Evolutionary conservation across 64 coral and sea anemone species (phyloP), one percentile per base, ranked within the genome.

Genomic region (Porites australiensis): DNA sequence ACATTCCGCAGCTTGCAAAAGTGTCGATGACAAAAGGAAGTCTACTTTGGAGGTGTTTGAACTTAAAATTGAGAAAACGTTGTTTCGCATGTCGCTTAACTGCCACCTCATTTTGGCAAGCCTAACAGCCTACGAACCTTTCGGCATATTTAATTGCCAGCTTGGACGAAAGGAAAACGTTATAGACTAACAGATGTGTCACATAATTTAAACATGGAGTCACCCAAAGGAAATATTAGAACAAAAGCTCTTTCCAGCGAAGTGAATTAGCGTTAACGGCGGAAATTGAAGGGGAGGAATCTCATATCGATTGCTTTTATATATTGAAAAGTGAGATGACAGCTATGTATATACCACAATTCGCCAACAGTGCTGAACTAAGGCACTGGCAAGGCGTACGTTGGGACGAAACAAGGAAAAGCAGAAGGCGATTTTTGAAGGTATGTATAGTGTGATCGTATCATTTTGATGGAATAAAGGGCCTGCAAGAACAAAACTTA

Each of bases 221-320:
- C 81, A 14, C 81, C 81, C 14, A 21, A 51, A 63, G 81, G 81
- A 84, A 84, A 69, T 48, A 18, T 1, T 49, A 52, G 45, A 69
- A 84, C 81, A 84, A 84, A 68, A 18, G 47, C 64, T 52, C 64
- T 84, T 84, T 67, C 63, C 18, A 84, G 81, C 6, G 63, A 21
- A 68, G 81, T 84, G 49, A 84, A 84, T 84, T 84, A 84, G 19
- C 64, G 81, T 84, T 84, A 52, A 45, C 81, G 15, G 81, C 81
- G 81, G 81, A 84, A 84, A 84, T 84, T 84, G 81, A 68, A 84
- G 64, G 79, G 81, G 81, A 12, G 81, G 81, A 68, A 64, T 15
- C 4, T 49, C 18, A 84, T 84, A 68, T 61, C 49, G 44, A n/a
- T 19, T 11, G 19, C 60, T 83, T 68, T 51, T 69, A 83, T 64